Evolutionary conservation across 2,888 invertebrate genomes (phyloP), one percentile per base, ranked within the genome.

Genomic region (Drosophila emarginata): DNA sequence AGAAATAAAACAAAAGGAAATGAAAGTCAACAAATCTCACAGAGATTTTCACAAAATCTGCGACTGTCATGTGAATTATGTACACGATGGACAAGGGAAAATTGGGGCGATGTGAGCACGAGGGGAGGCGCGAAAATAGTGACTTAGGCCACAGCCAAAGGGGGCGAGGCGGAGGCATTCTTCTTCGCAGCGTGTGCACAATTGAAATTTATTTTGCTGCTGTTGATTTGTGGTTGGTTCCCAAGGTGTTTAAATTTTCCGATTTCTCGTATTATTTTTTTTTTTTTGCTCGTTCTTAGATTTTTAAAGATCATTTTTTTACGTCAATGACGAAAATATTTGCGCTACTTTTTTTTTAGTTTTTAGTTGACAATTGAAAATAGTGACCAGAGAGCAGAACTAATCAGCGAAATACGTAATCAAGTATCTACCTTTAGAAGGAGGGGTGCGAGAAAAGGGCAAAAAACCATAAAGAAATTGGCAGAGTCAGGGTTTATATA

Each of bases 281-380:
- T 64, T 26, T 32, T 12, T n/a, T 36, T 9, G 32, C 11, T 32
- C 32, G 11, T 32, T 32, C 32, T 32, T 32, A 32, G 32, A 32
- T 32, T 32, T 15, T 2, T 14, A 39, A 61, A 36, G 52, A 15
- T 62, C 61, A 52, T 40, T 76, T 78, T 63, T 85, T 63, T 85
- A 78, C 81, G 81, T 85, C 81, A 82, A 87, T 82, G 83, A 57
- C 58, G 68, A n/a, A 82, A 82, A 75, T 79, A 85, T 87, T 70
- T 80, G 67, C 39, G 72, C 69, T 58, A 85, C 73, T 77, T 87
- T 62, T 66, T 51, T 23, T 26, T 54, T 36, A 1, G 5, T 15
- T 26, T 21, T 50, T 14, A 21, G 51, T 69, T 86, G 83, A 87
- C 88, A 82, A 82, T 82, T 81, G 81, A 70, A 77, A 74, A 73